Evolutionary conservation across 2,797 vertebrate species (phyloP), one percentile per base, ranked within the genome.

Genomic region (Leptoclinus maculatus): DNA sequence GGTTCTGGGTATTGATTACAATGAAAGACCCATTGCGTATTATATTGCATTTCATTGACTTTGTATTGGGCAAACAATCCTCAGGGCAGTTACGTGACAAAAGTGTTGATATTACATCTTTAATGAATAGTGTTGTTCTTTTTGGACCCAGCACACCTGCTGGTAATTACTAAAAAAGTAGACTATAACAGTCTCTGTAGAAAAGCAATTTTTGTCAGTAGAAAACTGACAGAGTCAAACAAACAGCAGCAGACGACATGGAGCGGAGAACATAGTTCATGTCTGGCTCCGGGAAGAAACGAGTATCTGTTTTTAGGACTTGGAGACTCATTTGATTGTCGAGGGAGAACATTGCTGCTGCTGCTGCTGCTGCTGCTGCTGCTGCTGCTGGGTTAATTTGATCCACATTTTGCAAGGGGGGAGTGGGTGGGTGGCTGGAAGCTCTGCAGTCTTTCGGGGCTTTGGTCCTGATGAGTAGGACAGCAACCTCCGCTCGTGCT

Each of bases 31-130:
- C 83, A 76, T 83, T 88, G 89, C 91, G 83, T 94, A 93, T 95
- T 90, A 84, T 94, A 93, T 91, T 91, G 83, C 91, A 93, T 93
- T 94, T 93, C 91, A 93, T 92, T 95, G 90, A 91, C 83, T 91
- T 94, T 94, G 89, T 93, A 94, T 95, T 94, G 92, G 51, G n/a
- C 12, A 74, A 29, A 71, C 5, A 76, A 65, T 76, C 62, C 62
- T 78, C 2, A 0, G 7, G 45, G 43, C 39, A 75, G 62, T 36
- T 73, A 23, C 78, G 41, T 73, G 78, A 80, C 59, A 38, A 53
- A 85, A 73, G 47, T 83, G 72, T 86, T 83, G 63, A 82, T 62
- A 56, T 76, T 76, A 73, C 63, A 74, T 73, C 29, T 53, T 77
- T 38, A 39, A 13, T 53, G 1, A 78, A 58, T 47, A 54, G 49